Evolutionary conservation across 1,140 invertebrate genomes (phyloP).

Genomic region (Ectropis grisescens): DNA sequence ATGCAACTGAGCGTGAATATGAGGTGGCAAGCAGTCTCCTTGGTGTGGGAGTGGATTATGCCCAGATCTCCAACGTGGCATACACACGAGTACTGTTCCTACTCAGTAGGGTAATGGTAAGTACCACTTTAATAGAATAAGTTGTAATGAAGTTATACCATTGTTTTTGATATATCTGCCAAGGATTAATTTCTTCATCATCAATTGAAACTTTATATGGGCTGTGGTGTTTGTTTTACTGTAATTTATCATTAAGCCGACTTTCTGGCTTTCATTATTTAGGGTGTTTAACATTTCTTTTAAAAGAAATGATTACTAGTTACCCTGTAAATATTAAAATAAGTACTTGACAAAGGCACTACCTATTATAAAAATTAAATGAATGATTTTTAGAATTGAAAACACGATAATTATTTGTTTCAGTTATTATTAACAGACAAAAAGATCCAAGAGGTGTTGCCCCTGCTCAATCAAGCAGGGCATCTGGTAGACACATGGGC

Average conservation of each 20-base stretch:
- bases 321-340: no score
- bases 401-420: no score
- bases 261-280: no score
- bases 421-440: constrained; percentile 92
- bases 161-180: not conserved
- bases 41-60: constrained; percentile 94
- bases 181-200: no score
- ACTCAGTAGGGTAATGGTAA: constrained; percentile 95
- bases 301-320: no score
- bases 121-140: constrained; percentile 19
- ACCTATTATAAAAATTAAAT: no score
- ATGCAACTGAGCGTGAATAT: constrained; percentile 93
- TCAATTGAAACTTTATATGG: no score
- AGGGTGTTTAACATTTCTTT: no score
- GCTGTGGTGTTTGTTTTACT: no score
- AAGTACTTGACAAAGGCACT: no score
- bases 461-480: constrained; percentile 87
- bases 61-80: constrained; percentile 90
- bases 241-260: no score
- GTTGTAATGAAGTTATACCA: not conserved
- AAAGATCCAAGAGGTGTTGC: constrained; percentile 90
- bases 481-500: constrained; percentile 92
- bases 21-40: constrained; percentile 89
- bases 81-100: constrained; percentile 95
- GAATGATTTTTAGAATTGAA: no score